Percentiles rank a stretch among this genome's conserved stretches.
phyloP scores from a whole-genome alignment of 1,140 invertebrate genomes.

The Sweltsa coloradensis region DNA sequence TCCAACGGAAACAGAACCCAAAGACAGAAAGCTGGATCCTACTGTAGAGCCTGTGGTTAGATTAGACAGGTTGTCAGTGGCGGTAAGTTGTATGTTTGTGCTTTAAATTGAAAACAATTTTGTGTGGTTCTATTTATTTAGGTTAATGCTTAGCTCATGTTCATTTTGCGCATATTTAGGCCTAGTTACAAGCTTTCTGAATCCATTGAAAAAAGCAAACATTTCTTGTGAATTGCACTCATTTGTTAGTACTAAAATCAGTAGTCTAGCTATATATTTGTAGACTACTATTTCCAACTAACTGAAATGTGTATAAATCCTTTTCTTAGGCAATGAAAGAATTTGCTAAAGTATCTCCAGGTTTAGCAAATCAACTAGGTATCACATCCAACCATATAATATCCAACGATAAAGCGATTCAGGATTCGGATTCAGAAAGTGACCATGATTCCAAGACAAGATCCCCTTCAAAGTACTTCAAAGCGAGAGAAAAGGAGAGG shows the following conservation, averaged over 20 bases:
- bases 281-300: background rate
- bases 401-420: slow-evolving; percentile 8
- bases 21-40: slow-evolving; percentile 13
- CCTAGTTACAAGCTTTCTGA: too few relatives aligned
- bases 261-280: too few relatives aligned
- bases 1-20: slow-evolving; percentile 18
- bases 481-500: slow-evolving; percentile 27
- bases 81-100: too few relatives aligned
- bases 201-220: too few relatives aligned
- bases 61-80: slow-evolving; percentile 43
- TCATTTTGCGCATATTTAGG: too few relatives aligned
- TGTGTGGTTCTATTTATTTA: background rate
- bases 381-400: slow-evolving; percentile 26
- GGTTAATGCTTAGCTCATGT: background rate
- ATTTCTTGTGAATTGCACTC: too few relatives aligned
- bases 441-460: slow-evolving; percentile 37
- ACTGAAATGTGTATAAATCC: background rate
- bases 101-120: too few relatives aligned
- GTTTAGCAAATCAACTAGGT: slow-evolving; percentile 42
- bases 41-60: slow-evolving; percentile 34
- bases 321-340: slow-evolving; percentile 29
- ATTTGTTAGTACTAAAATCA: too few relatives aligned
- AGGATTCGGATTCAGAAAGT: slow-evolving; percentile 27
- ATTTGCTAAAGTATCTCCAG: slow-evolving; percentile 44
- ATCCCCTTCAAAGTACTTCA: slow-evolving; percentile 37